These are phyloP conservation scores for Denticeps clupeoides DNA, from an alignment of 2,797 vertebrate genomes.

Conservation along the genomic window DNA sequence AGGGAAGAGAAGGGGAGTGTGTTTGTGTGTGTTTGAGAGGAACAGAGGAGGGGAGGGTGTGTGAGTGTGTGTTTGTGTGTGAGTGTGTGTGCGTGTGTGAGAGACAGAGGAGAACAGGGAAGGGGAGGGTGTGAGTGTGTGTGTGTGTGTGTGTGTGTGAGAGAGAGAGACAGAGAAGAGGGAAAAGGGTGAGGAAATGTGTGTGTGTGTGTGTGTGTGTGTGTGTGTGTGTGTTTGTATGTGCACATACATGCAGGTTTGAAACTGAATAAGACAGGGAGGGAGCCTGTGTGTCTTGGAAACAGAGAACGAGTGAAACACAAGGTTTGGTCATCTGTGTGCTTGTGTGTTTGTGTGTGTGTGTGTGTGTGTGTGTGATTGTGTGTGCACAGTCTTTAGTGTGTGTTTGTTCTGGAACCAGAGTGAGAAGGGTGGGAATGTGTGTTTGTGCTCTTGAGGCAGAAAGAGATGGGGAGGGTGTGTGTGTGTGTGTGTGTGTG, in stretches of 20 bases:
- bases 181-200: constrained; percentile 2
- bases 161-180: too few relatives aligned
- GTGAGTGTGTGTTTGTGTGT: constrained; percentile 15
- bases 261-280: constrained; percentile 47
- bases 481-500: constrained; percentile 47
- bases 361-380: constrained; percentile 24
- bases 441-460: constrained; percentile 49
- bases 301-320: constrained; percentile 55
- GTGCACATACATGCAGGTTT: constrained; percentile 36
- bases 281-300: constrained; percentile 37
- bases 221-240: constrained; percentile 23
- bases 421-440: constrained; percentile 24
- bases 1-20: constrained; percentile 5
- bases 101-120: background rate
- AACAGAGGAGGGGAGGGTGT: constrained; percentile 23
- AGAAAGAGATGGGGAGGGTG: constrained; percentile 43
- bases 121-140: background rate
- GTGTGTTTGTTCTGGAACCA: constrained; percentile 30
- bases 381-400: constrained; percentile 12
- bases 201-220: constrained; percentile 5
- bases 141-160: background rate
- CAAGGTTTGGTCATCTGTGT: too few relatives aligned
- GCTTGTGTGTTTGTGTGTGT: constrained; percentile 11
- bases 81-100: constrained; percentile 1
- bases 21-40: constrained; percentile 14